Evolutionary conservation across 2,113 vertebrate genomes (phyloP), one percentile per base, ranked within the genome.

Genomic region (Motacilla alba): DNA sequence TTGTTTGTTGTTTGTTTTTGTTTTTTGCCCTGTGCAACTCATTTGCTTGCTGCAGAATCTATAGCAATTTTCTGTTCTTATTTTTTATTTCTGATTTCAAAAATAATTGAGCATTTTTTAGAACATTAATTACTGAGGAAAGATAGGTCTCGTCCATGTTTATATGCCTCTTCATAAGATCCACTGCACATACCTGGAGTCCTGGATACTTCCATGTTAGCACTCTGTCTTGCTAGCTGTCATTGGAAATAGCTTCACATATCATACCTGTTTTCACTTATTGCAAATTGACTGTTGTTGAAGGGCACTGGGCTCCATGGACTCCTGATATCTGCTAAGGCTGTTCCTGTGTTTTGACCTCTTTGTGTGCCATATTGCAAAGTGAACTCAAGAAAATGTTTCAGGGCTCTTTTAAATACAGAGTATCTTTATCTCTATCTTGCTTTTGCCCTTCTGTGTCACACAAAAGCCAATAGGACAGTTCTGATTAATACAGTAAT

Each of bases 401-500:
- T 2, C 68, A 80, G 46, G 43, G 74, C 22, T 90, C 47, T 84
- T 87, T 95, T 94, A 78, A 95, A 95, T 67, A 78, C 50, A 47
- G 59, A 23, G 22, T 87, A 83, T 96, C 91, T 97, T 97, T 96
- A 93, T 96, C 96, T 97, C 73, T 84, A 76, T 84, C 88, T 97
- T 94, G 89, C 97, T 97, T 97, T 96, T 96, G 94, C 97, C 97
- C 97, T 98, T 97, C 94, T 95, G 91, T 97, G 96, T 95, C 93
- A 96, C 95, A 95, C 49, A 78, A 66, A 97, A 98, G 94, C 94
- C 91, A 95, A 97, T 94, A 97, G 97, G 96, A 98, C 89, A 96
- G 96, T 96, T 98, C 96, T 98, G 98, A 98, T 98, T 98, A 97
- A 98, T 98, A 96, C 33, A 93, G 96, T 98, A 98, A 98, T 98